phyloP scores from a whole-genome alignment of 1,140 invertebrate genomes.

The Chrysoperla carnea region DNA sequence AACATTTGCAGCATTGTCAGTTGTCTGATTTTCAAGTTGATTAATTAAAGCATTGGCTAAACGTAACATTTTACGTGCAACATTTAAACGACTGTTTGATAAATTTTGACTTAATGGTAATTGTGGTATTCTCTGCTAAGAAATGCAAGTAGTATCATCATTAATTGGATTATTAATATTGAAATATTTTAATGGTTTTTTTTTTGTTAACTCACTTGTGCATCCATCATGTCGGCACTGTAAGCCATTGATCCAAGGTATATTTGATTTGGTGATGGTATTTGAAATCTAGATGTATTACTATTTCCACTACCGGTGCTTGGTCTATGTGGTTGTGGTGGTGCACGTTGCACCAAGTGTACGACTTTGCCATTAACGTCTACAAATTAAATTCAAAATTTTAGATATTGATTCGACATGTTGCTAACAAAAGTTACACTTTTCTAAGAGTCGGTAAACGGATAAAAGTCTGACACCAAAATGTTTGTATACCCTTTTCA shows the following conservation, averaged over 20 bases:
- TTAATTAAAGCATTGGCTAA: conserved; percentile 15
- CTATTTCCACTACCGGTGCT: conserved; percentile 1
- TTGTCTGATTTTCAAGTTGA: conserved; percentile 16
- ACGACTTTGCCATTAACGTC: conserved; percentile 86
- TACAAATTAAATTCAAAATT: conserved; percentile 17
- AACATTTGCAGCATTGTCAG: background rate
- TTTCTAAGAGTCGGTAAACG: no score
- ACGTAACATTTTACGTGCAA: conserved; percentile 21
- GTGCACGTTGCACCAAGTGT: conserved; percentile 80
- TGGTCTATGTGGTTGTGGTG: conserved; percentile 26
- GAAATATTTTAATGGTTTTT: no score
- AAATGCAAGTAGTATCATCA: background rate
- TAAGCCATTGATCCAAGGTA: conserved; percentile 45
- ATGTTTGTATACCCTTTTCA: no score
- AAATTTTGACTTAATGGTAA: conserved; percentile 23
- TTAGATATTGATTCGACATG: no score
- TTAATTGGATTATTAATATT: no score
- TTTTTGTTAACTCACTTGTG: conserved; percentile 17
- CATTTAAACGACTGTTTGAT: conserved; percentile 23
- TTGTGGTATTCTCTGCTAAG: conserved; percentile 14
- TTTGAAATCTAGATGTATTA: background rate
- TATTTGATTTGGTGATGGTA: conserved; percentile 30
- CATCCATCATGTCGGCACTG: conserved; percentile 34
- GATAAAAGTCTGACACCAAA: no score
- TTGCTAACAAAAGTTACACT: no score